These are phyloP conservation scores for Hemichromis elongatus DNA, from an alignment of 2,113 vertebrate genomes.

Conservation along the genomic window DNA sequence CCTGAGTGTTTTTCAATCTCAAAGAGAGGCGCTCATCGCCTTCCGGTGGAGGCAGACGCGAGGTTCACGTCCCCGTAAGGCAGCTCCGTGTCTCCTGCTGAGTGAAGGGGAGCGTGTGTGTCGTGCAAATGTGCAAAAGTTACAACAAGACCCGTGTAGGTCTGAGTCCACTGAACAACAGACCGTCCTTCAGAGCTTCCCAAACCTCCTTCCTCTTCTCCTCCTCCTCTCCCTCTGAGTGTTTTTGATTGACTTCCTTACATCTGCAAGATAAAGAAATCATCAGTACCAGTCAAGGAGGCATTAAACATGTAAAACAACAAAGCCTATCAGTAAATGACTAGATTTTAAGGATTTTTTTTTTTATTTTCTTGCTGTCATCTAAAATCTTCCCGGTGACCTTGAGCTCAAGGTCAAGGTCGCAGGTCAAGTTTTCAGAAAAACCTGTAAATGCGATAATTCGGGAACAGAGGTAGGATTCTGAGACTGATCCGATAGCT, in stretches of 20 bases:
- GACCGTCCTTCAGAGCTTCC: not conserved
- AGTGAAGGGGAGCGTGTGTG: not conserved
- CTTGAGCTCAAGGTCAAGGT: not conserved
- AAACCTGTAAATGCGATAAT: not conserved
- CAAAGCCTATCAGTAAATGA: not conserved
- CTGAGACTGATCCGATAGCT: not conserved
- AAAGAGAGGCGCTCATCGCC: not conserved
- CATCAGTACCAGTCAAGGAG: not conserved
- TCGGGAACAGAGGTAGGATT: not conserved
- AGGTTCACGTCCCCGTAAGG: not conserved
- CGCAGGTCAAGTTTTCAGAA: not conserved
- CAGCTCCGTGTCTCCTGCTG: not conserved
- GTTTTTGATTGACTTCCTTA: constrained; percentile 7
- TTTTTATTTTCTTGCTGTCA: not conserved
- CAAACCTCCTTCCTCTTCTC: not conserved
- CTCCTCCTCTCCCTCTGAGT: not conserved
- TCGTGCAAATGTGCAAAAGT: constrained; percentile 50
- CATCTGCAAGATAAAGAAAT: not conserved
- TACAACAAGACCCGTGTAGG: not conserved
- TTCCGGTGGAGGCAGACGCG: not conserved
- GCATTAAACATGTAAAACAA: not conserved
- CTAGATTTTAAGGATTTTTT: not conserved
- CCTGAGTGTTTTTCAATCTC: not conserved
- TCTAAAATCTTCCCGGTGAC: not conserved
- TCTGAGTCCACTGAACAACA: not conserved